These are phyloP conservation scores for Leucophenga montana DNA, from an alignment of 2,888 invertebrate genomes.

Conservation along the genomic window DNA sequence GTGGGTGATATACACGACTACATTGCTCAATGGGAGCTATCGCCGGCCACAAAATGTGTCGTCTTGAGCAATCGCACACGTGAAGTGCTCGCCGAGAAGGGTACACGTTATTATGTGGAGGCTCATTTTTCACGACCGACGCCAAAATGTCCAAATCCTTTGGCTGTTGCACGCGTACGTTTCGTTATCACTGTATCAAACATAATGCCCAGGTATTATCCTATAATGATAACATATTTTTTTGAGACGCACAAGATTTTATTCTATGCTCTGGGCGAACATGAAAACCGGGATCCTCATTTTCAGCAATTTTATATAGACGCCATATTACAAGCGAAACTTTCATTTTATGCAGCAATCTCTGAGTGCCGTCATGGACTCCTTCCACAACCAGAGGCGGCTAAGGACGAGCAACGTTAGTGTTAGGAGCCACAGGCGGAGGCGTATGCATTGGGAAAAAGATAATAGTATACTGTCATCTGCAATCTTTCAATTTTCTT, in stretches of 20 bases:
- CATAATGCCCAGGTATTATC: conserved; percentile 53
- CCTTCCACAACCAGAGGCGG: conserved; percentile 37
- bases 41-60: conserved; percentile 64
- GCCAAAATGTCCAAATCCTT: conserved; percentile 65
- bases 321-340: conserved; percentile 59
- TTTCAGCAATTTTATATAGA: conserved; percentile 66
- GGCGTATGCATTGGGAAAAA: no score
- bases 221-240: conserved; percentile 66
- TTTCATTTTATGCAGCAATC: conserved; percentile 59
- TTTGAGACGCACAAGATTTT: conserved; percentile 65
- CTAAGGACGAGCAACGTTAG: no score
- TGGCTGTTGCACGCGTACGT: conserved; percentile 67
- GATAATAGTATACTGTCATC: no score
- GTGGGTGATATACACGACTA: conserved; percentile 57
- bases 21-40: conserved; percentile 60
- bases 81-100: conserved; percentile 49
- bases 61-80: conserved; percentile 48
- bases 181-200: conserved; percentile 61
- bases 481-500: no score
- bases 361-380: conserved; percentile 58
- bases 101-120: conserved; percentile 59
- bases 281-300: conserved; percentile 38
- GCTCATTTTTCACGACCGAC: conserved; percentile 68
- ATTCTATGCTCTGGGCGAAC: conserved; percentile 57
- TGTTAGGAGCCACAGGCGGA: no score